Base-by-base conservation (phyloP, 1,140 invertebrate genomes). In the Drosophila gunungcola region DNA sequence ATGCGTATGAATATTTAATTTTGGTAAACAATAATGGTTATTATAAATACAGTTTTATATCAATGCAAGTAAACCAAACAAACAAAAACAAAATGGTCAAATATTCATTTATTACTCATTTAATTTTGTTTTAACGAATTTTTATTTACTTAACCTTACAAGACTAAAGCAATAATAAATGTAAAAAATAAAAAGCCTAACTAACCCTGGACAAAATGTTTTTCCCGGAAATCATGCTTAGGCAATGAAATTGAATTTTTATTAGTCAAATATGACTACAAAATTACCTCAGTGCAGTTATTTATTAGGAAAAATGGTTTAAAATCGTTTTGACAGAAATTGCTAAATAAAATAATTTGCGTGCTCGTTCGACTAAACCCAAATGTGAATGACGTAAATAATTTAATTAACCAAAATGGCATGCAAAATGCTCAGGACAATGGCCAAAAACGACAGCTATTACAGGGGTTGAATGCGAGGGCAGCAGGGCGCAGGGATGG, bases 391-490 rank as follows among this genome's bases (percentile, higher is more conserved):
- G 45, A 69, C 67, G 48, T 77, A 73, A 89, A 89, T 88, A 89
- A 88, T 88, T 88, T 77, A 88, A 88, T 88, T 89, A 88, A 88
- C 84, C 76, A 68, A 83, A 72, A 80, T 89, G 62, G 64, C 63
- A 78, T 70, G 73, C 62, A 79, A 75, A 85, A 73, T 68, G 63
- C 49, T 58, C 42, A 57, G 48, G 41, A 61, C 56, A 72, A 70
- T 45, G 64, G 77, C 41, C 58, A 16, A 42, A 63, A 64, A 51
- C 41, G 38, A 52, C 56, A 41, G 63, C 53, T 49, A 55, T 56
- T 48, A 45, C 39, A 49, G 34, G 55, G 25, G 13, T 9, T 36
- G 2, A n/a, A n/a, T 3, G 2, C 1, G 13, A 34, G 56, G 49
- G 32, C 42, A 53, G 62, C 41, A 34, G 56, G 65, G 42, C 46